Conservation (phyloP, 2,888 invertebrate species). For the Drosophila anomalipes region DNA sequence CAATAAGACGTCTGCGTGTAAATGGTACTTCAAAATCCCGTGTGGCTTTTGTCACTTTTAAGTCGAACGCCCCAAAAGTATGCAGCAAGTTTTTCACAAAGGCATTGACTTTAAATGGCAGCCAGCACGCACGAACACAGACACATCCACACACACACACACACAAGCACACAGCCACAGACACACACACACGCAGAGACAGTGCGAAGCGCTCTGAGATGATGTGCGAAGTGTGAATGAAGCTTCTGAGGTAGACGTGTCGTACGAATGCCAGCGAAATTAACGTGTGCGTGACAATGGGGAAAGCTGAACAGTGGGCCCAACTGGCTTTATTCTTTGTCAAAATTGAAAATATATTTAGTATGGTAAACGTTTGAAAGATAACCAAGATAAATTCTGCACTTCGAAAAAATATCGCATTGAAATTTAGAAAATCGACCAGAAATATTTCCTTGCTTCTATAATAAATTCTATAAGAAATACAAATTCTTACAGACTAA, state of each 20-base stretch:
- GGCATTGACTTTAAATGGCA: conserved; percentile 44
- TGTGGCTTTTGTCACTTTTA: conserved; percentile 29
- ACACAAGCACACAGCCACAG: background rate
- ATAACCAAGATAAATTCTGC: background rate
- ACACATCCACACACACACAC: background rate
- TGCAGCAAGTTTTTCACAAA: conserved; percentile 42
- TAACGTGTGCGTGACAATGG: conserved; percentile 69
- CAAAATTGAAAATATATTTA: background rate
- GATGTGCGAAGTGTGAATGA: conserved; percentile 40
- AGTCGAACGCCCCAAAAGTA: conserved; percentile 38
- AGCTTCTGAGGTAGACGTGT: conserved; percentile 42
- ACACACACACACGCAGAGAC: background rate
- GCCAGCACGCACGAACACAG: background rate
- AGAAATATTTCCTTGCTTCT: background rate
- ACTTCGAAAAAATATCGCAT: background rate
- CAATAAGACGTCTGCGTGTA: conserved; percentile 48
- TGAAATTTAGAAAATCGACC: background rate
- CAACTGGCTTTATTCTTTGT: background rate
- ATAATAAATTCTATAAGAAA: background rate
- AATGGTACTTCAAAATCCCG: conserved; percentile 26
- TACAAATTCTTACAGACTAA: background rate
- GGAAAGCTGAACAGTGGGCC: background rate
- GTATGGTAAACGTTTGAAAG: background rate
- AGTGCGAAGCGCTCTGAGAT: conserved; percentile 22
- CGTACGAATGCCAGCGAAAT: conserved; percentile 61